Conservation (phyloP, 2,797 vertebrate species). For the Rhynchotus rufescens region DNA sequence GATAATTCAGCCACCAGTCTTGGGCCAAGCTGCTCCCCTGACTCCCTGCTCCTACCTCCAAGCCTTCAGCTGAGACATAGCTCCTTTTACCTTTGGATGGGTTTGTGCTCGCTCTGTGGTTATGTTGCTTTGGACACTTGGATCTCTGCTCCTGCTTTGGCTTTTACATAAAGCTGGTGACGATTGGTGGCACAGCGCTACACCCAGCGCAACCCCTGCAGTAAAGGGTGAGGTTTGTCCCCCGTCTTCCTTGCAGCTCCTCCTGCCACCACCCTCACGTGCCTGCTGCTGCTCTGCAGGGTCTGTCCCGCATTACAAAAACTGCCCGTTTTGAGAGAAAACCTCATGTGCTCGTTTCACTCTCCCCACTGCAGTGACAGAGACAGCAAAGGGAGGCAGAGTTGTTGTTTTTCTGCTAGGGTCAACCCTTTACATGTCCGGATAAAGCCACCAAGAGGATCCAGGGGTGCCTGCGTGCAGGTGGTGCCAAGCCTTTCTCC, state of each 20-base stretch:
- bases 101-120: neutral
- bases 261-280: neutral
- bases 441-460: neutral
- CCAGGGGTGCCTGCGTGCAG: neutral
- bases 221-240: neutral
- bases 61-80: accelerated
- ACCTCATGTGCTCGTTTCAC: neutral
- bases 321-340: neutral
- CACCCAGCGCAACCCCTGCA: neutral
- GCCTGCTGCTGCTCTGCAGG: neutral
- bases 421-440: neutral
- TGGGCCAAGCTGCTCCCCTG: neutral
- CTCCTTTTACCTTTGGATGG: accelerated
- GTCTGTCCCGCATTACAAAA: accelerated
- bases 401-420: neutral
- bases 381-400: neutral
- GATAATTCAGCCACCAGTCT: accelerated
- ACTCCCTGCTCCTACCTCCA: neutral
- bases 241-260: neutral
- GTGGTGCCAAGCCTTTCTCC: neutral
- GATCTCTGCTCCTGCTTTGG: neutral
- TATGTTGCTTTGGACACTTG: accelerated
- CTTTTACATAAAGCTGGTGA: neutral
- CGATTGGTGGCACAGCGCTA: neutral
- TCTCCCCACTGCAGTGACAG: neutral